Evolutionary conservation across 2,797 vertebrate genomes (phyloP).

Genomic region (Pteropus rufus): DNA sequence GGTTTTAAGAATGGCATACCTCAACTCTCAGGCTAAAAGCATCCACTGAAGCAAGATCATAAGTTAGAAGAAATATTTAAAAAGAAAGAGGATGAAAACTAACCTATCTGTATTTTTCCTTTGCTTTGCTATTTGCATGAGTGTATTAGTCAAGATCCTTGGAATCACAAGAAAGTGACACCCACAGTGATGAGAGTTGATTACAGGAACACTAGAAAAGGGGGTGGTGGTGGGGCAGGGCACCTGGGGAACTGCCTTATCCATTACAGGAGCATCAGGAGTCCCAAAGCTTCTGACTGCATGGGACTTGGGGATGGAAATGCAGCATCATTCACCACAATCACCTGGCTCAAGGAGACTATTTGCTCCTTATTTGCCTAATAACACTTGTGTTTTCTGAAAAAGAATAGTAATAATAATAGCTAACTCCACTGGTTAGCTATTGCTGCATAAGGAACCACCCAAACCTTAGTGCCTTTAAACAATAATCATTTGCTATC

Average conservation of each 20-base stretch:
- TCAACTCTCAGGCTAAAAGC: background rate
- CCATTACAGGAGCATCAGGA: background rate
- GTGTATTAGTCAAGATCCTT: background rate
- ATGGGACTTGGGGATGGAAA: background rate
- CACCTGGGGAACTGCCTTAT: background rate
- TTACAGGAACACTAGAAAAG: background rate
- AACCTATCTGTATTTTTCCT: background rate
- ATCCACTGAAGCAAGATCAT: background rate
- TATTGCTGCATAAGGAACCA: background rate
- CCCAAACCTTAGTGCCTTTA: background rate
- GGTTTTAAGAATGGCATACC: background rate
- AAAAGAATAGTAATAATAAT: background rate
- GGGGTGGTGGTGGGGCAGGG: background rate
- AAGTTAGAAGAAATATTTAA: conserved; percentile 7
- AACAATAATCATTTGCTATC: background rate
- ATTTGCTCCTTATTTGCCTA: background rate
- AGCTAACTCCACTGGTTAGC: background rate
- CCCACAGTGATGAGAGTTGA: background rate
- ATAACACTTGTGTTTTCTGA: background rate
- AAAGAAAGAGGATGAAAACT: background rate
- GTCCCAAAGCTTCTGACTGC: background rate
- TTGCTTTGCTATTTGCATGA: background rate
- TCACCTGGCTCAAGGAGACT: background rate
- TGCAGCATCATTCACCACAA: background rate
- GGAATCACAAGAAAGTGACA: background rate